Conservation (phyloP, 1,140 invertebrate genomes). For the Aphelenchoides fujianensis region DNA sequence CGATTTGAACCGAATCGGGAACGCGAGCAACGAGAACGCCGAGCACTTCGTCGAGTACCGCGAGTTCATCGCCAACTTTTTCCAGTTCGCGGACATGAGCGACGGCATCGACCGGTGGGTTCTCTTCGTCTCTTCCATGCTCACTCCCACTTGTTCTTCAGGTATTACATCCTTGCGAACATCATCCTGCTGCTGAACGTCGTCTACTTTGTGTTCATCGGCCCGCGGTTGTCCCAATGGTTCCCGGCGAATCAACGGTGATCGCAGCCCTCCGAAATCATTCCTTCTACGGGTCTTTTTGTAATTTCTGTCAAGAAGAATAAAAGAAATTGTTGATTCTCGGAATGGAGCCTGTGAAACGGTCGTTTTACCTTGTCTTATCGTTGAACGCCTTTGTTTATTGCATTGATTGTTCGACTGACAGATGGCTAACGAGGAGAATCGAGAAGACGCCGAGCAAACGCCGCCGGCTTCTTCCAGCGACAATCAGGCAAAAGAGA, state of each 20-base stretch:
- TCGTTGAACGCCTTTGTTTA: too few species aligned
- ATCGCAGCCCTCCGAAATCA: too few species aligned
- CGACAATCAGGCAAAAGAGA: too few species aligned
- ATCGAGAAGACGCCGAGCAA: too few species aligned
- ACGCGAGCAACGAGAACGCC: background rate
- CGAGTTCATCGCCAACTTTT: background rate
- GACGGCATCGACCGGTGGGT: background rate
- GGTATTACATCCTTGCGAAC: background rate
- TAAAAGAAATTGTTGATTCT: too few species aligned
- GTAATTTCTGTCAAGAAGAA: too few species aligned
- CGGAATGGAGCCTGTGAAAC: too few species aligned
- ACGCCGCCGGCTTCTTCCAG: too few species aligned
- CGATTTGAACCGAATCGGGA: background rate
- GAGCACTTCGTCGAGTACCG: background rate
- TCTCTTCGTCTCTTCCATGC: background rate
- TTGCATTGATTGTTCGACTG: too few species aligned
- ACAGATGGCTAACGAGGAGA: too few species aligned
- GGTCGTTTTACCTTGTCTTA: too few species aligned
- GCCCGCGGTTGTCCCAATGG: background rate
- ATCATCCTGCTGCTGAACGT: conserved; percentile 3
- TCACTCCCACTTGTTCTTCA: background rate
- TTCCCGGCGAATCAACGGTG: background rate
- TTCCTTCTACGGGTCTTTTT: too few species aligned
- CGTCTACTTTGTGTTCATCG: background rate
- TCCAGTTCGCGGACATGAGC: background rate